phyloP scores from a whole-genome alignment of 2,113 vertebrate species.

The Grammomys dolichurus region DNA sequence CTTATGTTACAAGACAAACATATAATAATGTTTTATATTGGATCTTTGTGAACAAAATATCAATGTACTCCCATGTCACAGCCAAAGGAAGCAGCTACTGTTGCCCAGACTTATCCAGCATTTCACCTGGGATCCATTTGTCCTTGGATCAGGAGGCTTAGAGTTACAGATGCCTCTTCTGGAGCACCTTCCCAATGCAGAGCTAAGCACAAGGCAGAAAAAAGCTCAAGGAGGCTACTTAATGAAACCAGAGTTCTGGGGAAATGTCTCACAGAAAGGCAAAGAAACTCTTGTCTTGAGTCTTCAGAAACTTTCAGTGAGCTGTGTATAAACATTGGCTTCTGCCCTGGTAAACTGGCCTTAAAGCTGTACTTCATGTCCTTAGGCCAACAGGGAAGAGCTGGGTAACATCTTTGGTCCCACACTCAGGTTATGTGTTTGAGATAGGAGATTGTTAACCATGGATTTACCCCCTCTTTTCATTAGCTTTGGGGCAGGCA shows the following conservation, averaged over 20 bases:
- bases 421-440: neutral
- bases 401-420: neutral
- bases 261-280: neutral
- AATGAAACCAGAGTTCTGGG: neutral
- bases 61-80: conserved; percentile 28
- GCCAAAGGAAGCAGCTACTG: neutral
- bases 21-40: conserved; percentile 74
- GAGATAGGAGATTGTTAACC: neutral
- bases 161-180: neutral
- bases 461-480: neutral
- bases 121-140: neutral
- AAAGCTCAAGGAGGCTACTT: neutral
- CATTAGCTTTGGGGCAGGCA: neutral
- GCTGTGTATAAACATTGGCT: neutral
- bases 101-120: neutral
- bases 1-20: conserved; percentile 75
- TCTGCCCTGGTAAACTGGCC: neutral
- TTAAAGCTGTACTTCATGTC: neutral
- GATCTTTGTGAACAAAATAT: conserved; percentile 82
- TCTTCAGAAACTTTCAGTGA: neutral
- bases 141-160: neutral
- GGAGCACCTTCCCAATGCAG: neutral
- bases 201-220: neutral
- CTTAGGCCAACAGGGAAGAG: neutral
- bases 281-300: neutral